phyloP scores from a whole-genome alignment of 2,797 vertebrate genomes.

The Aeoliscus strigatus region DNA sequence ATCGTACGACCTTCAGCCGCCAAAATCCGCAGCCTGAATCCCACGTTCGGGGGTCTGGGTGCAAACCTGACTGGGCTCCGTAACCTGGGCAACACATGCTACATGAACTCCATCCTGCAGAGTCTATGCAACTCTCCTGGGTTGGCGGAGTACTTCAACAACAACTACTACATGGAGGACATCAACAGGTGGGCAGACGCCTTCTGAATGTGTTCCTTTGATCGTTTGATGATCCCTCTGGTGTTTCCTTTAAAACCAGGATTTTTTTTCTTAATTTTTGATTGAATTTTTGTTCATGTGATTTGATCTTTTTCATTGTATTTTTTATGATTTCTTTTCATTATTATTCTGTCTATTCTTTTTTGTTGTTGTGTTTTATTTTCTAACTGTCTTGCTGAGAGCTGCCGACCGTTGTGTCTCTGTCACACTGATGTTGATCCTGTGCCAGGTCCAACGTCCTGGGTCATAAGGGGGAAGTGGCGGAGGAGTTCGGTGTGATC shows the following conservation, averaged over 20 bases:
- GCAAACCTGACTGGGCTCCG: constrained; percentile 92
- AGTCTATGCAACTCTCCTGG: constrained; percentile 91
- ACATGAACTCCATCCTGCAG: constrained; percentile 98
- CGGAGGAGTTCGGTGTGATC: constrained; percentile 95
- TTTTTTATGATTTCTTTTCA: no score
- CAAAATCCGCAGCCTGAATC: constrained; percentile 94
- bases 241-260: no score
- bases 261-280: no score
- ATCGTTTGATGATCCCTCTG: no score
- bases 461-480: constrained; percentile 96
- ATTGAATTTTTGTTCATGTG: no score
- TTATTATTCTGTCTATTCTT: no score
- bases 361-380: no score
- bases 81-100: constrained; percentile 97
- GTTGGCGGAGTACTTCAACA: constrained; percentile 93
- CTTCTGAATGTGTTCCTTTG: no score
- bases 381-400: no score
- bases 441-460: constrained; percentile 85
- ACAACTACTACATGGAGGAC: constrained; percentile 87
- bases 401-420: no score
- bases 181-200: constrained; percentile 99
- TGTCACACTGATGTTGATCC: no score
- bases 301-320: no score
- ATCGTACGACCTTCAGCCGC: constrained; percentile 88
- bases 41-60: constrained; percentile 88